Evolutionary conservation across 53 echinoderm and acorn worm genomes (phyloP), one percentile per base, ranked within the genome.

Genomic region (Patiria pectinifera): DNA sequence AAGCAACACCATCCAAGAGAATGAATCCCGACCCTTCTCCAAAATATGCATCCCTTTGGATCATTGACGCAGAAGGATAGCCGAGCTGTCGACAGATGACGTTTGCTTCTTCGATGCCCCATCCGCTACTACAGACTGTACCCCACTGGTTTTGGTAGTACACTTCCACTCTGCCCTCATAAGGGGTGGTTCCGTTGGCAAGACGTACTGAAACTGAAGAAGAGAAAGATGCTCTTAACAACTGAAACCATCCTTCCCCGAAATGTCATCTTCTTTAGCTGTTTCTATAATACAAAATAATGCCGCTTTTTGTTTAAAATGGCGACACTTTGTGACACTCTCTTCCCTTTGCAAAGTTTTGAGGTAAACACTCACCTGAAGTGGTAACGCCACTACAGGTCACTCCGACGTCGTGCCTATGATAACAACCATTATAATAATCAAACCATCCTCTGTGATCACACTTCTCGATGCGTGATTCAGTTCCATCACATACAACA

Each of bases 11-110:
- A 72, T 89, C 84, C 44, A 93, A 62, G 61, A 83, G 53, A 66
- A 93, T 83, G 44, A 46, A 59, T 43, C 93, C 93, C 26, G 85
- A 59, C 2, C 93, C 93, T 62, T 84, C 59, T 8, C 93, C 93
- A 61, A 93, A 93, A 46, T 44, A 76, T 22, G 84, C 90, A 24
- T 47, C 35, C 35, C 53, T 11, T 0, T 58, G n/a, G 13, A 83
- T 84, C 19, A 49, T 45, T 13, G 77, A 21, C 1, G 90, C 93
- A 13, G 89, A 83, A 48, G 62, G 74, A 16, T 83, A 93, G 46
- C 93, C 93, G 2, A 93, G 90, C 60, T 83, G 78, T 26, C 77
- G 59, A 22, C 93, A 93, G 78, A 90, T 84, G 35, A 93, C 93
- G 18, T 58, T 84, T 16, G 84, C 93, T 49, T 93, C 93, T 21